phyloP scores from a whole-genome alignment of 2,113 vertebrate genomes.

The Scalopus aquaticus region DNA sequence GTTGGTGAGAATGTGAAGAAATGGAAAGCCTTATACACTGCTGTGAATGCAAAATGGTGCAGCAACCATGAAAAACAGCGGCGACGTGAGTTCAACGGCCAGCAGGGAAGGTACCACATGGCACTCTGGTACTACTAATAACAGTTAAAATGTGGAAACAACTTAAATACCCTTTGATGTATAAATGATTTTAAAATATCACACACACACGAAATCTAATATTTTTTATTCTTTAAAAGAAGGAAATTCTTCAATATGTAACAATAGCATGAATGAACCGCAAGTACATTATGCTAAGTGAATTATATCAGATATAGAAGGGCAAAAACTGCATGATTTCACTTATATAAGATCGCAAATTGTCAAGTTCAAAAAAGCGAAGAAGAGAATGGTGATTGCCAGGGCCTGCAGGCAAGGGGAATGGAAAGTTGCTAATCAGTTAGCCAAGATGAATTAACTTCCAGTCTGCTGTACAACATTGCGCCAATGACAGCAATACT shows the following conservation, averaged over 20 bases:
- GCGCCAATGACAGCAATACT: not conserved
- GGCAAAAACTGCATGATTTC: not conserved
- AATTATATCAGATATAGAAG: not conserved
- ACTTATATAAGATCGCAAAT: not conserved
- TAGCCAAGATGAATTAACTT: not conserved
- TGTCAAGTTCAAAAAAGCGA: not conserved
- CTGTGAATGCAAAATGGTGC: not conserved
- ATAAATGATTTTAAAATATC: not conserved
- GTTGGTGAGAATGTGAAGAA: not conserved
- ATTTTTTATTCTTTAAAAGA: not conserved
- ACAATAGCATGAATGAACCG: not conserved
- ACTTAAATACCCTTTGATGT: not conserved
- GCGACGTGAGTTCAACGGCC: too few species aligned
- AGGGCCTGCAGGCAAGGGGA: rapidly evolving
- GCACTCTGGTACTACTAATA: too few species aligned
- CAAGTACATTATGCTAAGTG: not conserved
- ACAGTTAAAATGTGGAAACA: not conserved
- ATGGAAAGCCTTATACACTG: not conserved
- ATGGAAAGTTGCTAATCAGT: not conserved
- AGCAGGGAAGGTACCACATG: too few species aligned
- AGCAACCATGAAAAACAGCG: not conserved
- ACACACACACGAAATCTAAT: not conserved
- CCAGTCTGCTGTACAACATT: not conserved
- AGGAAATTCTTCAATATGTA: not conserved
- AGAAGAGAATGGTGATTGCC: not conserved